Conservation (phyloP, 1,140 invertebrate genomes). For the Zaprionus camerounensis region DNA sequence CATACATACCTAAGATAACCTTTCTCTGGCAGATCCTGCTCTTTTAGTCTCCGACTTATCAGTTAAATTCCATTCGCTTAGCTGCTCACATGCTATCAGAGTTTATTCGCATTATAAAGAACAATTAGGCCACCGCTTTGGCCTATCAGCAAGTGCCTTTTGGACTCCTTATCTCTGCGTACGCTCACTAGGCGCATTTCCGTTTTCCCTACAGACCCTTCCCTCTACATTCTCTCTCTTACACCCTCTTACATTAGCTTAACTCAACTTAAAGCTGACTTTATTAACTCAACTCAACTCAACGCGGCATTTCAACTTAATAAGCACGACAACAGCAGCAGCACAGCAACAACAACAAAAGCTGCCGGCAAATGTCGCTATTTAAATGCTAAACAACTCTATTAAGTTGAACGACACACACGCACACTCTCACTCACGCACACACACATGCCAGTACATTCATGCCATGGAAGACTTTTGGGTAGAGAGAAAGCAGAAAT, state of each 20-base stretch:
- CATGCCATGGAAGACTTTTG: constrained; percentile 25
- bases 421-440: constrained; percentile 46
- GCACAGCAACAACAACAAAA: constrained; percentile 30
- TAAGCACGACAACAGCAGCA: constrained; percentile 60
- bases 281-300: constrained; percentile 67
- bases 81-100: constrained; percentile 5
- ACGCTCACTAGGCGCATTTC: constrained; percentile 60
- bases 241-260: constrained; percentile 69
- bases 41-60: background rate
- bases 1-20: too few relatives aligned
- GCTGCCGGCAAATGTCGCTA: constrained; percentile 70
- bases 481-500: constrained; percentile 41
- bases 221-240: constrained; percentile 17
- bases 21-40: background rate
- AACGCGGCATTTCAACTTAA: constrained; percentile 70
- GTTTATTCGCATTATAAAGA: constrained; percentile 26
- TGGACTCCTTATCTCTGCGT: constrained; percentile 50
- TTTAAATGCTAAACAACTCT: constrained; percentile 82
- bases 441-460: constrained; percentile 31
- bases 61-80: background rate
- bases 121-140: constrained; percentile 45
- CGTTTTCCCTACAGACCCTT: background rate
- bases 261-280: constrained; percentile 53
- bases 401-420: constrained; percentile 79
- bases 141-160: constrained; percentile 56